Evolutionary conservation across 2,113 vertebrate species (phyloP).

Genomic region (Bothrops jararaca): DNA sequence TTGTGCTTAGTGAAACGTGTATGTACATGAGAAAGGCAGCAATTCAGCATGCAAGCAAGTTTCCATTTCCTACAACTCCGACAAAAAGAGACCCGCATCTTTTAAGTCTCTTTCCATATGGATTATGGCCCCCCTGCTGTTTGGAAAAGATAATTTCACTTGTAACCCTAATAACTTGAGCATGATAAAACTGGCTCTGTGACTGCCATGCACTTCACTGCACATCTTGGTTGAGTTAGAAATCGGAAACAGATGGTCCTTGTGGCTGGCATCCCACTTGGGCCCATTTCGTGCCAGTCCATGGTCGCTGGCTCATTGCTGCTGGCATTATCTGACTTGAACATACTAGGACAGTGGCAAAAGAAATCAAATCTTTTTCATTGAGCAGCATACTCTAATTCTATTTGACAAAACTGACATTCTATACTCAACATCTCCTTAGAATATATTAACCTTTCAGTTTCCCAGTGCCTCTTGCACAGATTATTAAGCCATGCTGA

Average conservation of each 20-base stretch:
- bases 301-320: conserved; percentile 85
- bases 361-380: conserved; percentile 83
- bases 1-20: conserved; percentile 64
- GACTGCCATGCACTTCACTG: conserved; percentile 79
- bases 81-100: conserved; percentile 61
- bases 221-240: conserved; percentile 86
- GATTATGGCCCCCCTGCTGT: conserved; percentile 82
- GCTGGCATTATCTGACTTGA: conserved; percentile 84
- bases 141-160: conserved; percentile 82
- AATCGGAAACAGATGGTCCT: conserved; percentile 92
- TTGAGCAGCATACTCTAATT: conserved; percentile 83
- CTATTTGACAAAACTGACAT: conserved; percentile 85
- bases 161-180: conserved; percentile 83
- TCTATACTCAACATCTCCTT: conserved; percentile 80
- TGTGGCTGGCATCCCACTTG: conserved; percentile 84
- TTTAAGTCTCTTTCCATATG: conserved; percentile 69
- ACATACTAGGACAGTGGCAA: conserved; percentile 86
- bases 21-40: conserved; percentile 57
- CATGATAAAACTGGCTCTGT: conserved; percentile 75
- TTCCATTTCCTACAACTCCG: conserved; percentile 54
- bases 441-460: conserved; percentile 87
- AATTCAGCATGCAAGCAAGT: conserved; percentile 66
- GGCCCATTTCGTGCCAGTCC: conserved; percentile 83
- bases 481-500: conserved; percentile 63
- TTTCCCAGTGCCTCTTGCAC: conserved; percentile 66